Base-by-base conservation (phyloP, 2,888 invertebrate genomes). In the Muscina levida region DNA sequence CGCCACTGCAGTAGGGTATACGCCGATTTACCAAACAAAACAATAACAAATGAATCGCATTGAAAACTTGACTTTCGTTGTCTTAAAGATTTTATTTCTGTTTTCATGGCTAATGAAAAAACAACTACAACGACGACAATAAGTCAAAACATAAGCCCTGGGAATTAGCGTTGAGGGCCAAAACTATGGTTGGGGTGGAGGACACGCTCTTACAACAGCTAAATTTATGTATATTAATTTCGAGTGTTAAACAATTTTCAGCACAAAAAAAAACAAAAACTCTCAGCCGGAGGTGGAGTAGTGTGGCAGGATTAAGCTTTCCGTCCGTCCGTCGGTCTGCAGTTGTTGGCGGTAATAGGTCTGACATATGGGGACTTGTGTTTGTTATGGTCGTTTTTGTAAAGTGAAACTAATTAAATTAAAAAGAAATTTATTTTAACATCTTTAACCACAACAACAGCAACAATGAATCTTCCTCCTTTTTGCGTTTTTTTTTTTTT, bases 341-440 rank as follows among this genome's bases (percentile, higher is more conserved):
- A 46, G 39, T 15, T 56, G 56, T 37, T 57, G 24, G 1, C 31
- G 17, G 48, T 51, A 48, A 19, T 37, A 31, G 19, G 11, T 39
- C 26, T 48, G 46, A 39, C 57, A 56, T 37, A 53, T 6, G 37
- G 37, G 15, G 15, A 17, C 51, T 51, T 5, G 24, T 66, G 56
- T 19, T 71, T 17, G 59, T 17, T 48, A 17, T 70, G 62, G 73
- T 74, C n/a, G n/a, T n/a, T n/a, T n/a, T 67, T 81, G 81, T 81
- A 81, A 81, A 68, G 81, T 81, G 81, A 81, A 81, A 81, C 81
- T 81, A 81, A 81, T 81, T 81, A 81, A 81, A 81, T 81, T 81
- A 81, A 81, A 81, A 81, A 81, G 81, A 81, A 81, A 81, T 81
- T 81, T 81, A 81, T 81, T 81, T 81, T 72, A 81, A 81, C 81